Conservation (phyloP, 2,888 invertebrate species). For the Nomada hirtipes region DNA sequence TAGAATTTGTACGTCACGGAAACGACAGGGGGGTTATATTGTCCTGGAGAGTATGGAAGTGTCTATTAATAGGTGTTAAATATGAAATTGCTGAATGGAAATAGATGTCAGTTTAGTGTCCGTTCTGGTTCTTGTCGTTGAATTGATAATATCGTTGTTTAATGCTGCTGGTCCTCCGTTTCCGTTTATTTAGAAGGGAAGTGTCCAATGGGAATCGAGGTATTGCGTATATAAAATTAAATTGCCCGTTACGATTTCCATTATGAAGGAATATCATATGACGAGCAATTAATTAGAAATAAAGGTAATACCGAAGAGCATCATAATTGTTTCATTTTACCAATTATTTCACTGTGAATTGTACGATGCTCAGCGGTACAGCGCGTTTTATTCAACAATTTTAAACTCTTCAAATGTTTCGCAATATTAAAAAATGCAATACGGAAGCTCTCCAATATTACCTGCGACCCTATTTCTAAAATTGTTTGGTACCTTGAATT, state of each 20-base stretch:
- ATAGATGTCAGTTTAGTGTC: not conserved
- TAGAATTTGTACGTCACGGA: not conserved
- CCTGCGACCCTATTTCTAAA: no score
- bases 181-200: not conserved
- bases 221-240: not conserved
- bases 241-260: not conserved
- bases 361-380: no score
- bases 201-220: not conserved
- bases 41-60: not conserved
- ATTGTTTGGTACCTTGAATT: no score
- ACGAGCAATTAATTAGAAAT: no score
- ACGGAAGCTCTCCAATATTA: no score
- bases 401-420: no score
- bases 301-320: no score
- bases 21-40: not conserved
- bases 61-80: not conserved
- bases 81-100: not conserved
- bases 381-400: no score
- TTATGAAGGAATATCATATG: no score
- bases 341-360: no score
- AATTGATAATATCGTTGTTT: constrained; percentile 12
- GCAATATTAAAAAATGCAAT: no score
- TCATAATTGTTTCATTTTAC: no score
- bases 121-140: not conserved
- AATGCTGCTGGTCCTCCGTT: not conserved